Percentiles rank a stretch among this genome's conserved stretches.
These are phyloP conservation scores for Julus scandinavius DNA, from an alignment of 2,888 invertebrate genomes.

Conservation along the genomic window DNA sequence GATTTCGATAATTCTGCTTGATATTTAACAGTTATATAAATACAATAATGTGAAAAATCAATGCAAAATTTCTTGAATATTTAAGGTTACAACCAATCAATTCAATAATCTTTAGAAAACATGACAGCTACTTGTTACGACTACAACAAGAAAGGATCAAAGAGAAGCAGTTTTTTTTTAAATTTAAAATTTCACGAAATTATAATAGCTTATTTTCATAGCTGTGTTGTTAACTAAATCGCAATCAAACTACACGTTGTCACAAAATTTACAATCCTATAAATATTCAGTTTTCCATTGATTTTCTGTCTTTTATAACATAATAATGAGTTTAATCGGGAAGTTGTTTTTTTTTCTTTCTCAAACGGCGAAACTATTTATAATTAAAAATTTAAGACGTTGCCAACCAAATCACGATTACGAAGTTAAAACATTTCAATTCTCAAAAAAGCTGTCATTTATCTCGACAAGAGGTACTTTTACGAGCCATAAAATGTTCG, in stretches of 20 bases:
- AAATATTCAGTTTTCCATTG: background rate
- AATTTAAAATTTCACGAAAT: too few species aligned
- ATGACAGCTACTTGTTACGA: too few species aligned
- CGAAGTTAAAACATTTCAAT: background rate
- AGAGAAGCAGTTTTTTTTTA: too few species aligned
- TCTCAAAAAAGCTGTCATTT: conserved; percentile 2
- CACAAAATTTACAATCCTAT: background rate
- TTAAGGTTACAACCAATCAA: too few species aligned
- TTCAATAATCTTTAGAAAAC: too few species aligned
- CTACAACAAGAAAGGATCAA: too few species aligned
- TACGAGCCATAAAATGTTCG: background rate
- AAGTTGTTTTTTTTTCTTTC: background rate
- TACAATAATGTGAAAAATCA: too few species aligned
- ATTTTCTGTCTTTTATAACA: background rate
- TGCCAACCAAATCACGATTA: background rate
- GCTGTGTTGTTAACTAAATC: too few species aligned
- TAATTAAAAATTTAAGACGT: background rate
- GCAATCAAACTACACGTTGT: background rate
- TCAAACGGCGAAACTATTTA: background rate
- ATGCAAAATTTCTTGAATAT: too few species aligned
- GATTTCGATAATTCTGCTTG: too few species aligned
- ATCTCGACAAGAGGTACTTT: background rate
- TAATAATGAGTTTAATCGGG: background rate
- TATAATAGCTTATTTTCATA: too few species aligned
- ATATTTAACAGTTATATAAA: too few species aligned